These are phyloP conservation scores for Notarius quadriscutis DNA, from an alignment of 2,113 vertebrate genomes.

Conservation along the genomic window DNA sequence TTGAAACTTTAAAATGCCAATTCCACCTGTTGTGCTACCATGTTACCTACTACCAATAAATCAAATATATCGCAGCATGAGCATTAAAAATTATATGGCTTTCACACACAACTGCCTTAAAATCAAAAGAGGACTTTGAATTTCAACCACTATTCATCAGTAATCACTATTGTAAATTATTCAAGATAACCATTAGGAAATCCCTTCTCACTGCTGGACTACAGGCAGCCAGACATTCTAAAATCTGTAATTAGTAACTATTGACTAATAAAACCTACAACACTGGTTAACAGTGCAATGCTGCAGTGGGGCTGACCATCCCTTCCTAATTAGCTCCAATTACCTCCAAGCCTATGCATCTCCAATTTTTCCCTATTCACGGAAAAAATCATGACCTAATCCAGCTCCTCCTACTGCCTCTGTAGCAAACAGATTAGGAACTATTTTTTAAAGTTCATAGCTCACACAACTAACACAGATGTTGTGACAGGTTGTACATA, in stretches of 20 bases:
- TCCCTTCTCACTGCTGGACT: neutral
- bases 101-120: neutral
- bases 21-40: neutral
- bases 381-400: neutral
- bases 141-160: neutral
- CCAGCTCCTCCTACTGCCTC: neutral
- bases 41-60: neutral
- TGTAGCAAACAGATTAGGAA: neutral
- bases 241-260: neutral
- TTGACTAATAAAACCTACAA: neutral
- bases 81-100: neutral
- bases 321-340: constrained; percentile 9
- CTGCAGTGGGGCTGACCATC: neutral
- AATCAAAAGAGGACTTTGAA: neutral
- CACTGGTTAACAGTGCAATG: neutral
- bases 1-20: neutral
- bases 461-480: neutral
- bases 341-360: neutral
- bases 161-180: neutral
- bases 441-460: neutral
- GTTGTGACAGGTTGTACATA: neutral
- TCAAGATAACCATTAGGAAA: neutral
- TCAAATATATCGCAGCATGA: neutral
- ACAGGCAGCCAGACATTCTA: neutral
- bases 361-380: neutral